phyloP scores from a whole-genome alignment of 2,888 invertebrate species.

The Psylliodes chrysocephalus region DNA sequence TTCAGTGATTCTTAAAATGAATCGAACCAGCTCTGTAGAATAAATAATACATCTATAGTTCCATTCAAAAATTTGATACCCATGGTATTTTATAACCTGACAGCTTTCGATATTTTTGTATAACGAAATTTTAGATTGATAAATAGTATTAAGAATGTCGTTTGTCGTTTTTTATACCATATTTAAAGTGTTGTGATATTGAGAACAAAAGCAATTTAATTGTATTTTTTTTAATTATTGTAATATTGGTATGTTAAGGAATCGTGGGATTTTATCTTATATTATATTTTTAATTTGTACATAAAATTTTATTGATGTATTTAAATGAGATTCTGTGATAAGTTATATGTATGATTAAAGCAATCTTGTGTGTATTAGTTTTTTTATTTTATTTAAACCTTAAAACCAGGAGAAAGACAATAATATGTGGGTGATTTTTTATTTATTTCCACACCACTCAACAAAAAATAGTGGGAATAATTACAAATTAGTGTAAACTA shows the following conservation, averaged over 20 bases:
- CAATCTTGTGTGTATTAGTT: neutral
- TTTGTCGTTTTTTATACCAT: neutral
- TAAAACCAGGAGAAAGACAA: too few relatives aligned
- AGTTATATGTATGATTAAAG: slow-evolving; percentile 12
- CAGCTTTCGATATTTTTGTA: neutral
- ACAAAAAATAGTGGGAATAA: too few relatives aligned
- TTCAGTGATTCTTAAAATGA: too few relatives aligned
- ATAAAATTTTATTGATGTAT: slow-evolving; percentile 18
- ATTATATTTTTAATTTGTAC: slow-evolving; percentile 11
- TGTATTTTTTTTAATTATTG: slow-evolving; percentile 5
- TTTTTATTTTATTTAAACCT: neutral
- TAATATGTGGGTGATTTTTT: too few relatives aligned
- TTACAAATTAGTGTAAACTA: too few relatives aligned
- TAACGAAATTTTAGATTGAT: neutral
- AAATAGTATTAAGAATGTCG: neutral
- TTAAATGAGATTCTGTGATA: slow-evolving; percentile 26
- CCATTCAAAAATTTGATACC: too few relatives aligned
- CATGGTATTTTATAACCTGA: too few relatives aligned
- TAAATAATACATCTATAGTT: too few relatives aligned
- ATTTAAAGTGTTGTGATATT: slow-evolving; percentile 12
- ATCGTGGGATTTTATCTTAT: slow-evolving; percentile 12
- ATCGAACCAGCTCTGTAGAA: too few relatives aligned
- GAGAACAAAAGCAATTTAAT: slow-evolving; percentile 10
- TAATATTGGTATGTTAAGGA: neutral
- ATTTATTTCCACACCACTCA: too few relatives aligned